A percentile compares a stretch with the other conserved stretches of the same genome.
Conservation (phyloP, 2,797 vertebrate genomes). For the Urophycis tenuis region DNA sequence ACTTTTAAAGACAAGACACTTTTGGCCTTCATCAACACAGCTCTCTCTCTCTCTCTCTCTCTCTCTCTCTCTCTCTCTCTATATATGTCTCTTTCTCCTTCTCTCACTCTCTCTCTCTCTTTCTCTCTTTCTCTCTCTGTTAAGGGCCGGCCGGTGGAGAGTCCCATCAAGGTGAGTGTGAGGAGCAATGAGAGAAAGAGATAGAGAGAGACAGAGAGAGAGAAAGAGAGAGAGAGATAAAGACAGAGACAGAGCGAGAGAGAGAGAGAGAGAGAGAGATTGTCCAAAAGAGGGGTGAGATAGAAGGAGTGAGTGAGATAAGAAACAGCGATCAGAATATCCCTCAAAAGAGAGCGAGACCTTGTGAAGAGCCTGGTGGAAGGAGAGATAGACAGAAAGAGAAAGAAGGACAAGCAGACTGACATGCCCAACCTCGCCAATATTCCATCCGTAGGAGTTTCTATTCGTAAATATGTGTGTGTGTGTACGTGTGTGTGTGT, state of each 20-base stretch:
- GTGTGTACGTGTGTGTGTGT: not conserved
- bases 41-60: too few species aligned
- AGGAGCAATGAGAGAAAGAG: not conserved
- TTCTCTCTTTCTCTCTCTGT: too few species aligned
- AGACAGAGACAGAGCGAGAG: conserved; percentile 32
- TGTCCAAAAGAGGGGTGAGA: not conserved
- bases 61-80: too few species aligned
- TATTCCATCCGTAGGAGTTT: conserved; percentile 9
- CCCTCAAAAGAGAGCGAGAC: conserved; percentile 3
- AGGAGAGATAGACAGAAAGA: too few species aligned
- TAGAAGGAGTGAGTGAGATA: not conserved
- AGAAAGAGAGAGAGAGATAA: not conserved
- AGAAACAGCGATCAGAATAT: conserved; percentile 13
- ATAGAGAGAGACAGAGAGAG: not conserved
- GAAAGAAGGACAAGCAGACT: too few species aligned
- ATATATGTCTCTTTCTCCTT: too few species aligned
- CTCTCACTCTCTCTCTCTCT: too few species aligned
- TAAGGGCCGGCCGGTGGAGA: not conserved
- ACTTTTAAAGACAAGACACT: too few species aligned
- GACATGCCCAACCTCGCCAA: not conserved
- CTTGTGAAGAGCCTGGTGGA: too few species aligned
- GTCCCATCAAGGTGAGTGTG: not conserved
- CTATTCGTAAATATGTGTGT: not conserved
- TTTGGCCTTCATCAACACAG: too few species aligned
- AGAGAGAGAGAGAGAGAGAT: conserved; percentile 9